Conservation (phyloP, 2,888 invertebrate genomes). For the Papilio protenor region DNA sequence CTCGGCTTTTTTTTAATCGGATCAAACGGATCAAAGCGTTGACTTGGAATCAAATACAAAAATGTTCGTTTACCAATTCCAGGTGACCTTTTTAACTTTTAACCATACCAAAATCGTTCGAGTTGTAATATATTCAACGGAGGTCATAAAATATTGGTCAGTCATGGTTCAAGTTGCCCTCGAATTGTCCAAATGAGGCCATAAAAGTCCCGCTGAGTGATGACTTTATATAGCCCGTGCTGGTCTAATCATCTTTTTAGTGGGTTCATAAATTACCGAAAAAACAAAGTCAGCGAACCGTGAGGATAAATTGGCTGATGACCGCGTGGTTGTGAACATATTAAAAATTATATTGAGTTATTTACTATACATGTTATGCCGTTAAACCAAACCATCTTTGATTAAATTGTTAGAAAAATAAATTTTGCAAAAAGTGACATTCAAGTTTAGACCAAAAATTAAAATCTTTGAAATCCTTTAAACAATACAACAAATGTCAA, state of each 20-base stretch:
- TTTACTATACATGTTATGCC: not conserved
- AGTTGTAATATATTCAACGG: constrained; percentile 26
- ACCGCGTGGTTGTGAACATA: constrained; percentile 49
- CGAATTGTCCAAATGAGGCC: constrained; percentile 75
- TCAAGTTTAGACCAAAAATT: not conserved
- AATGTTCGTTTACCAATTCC: constrained; percentile 31
- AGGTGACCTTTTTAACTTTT: constrained; percentile 23
- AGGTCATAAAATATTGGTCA: constrained; percentile 59
- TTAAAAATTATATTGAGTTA: constrained; percentile 29
- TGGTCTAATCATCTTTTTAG: constrained; percentile 78
- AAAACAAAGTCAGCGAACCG: constrained; percentile 58
- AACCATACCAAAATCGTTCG: constrained; percentile 15
- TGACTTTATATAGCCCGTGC: constrained; percentile 70
- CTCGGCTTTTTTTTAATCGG: constrained; percentile 68
- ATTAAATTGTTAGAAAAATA: not conserved
- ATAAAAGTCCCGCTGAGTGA: constrained; percentile 77
- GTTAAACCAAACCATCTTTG: not conserved
- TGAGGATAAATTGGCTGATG: constrained; percentile 55
- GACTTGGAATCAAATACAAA: constrained; percentile 33
- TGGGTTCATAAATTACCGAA: constrained; percentile 69
- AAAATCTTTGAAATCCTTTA: not conserved
- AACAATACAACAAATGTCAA: constrained; percentile 12
- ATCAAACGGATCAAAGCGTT: constrained; percentile 56
- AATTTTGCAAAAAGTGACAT: not conserved
- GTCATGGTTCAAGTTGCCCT: constrained; percentile 74